Base-by-base conservation (phyloP, 2,797 vertebrate species). In the Merluccius polli region DNA sequence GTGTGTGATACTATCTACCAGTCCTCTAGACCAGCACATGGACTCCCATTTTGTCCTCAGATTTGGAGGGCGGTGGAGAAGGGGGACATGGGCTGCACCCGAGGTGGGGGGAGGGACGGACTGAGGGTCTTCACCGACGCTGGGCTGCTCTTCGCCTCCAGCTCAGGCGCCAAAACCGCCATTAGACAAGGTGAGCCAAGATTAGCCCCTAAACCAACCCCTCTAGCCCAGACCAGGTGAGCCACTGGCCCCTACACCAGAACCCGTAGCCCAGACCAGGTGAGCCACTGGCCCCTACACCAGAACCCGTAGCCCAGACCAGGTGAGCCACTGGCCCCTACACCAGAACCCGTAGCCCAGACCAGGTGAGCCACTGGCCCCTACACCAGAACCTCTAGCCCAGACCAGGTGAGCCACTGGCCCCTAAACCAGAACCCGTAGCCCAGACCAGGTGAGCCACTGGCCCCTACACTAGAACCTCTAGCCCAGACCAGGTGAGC, bases 41-140 rank as follows among this genome's bases (percentile, higher is more conserved):
- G n/a, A 27, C 59, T 27, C 10, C 4, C 16, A 33, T 7, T 75
- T 24, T 72, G 30, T 33, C 68, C 29, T 48, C 71, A 96, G 95
- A 84, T 96, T 9, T 96, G 95, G 95, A 86, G 91, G 0, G 72
- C 79, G 1, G 92, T 96, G 78, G 93, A 94, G 77, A 77, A 89
- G 0, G 72, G 89, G 1, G 94, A 95, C 86, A 84, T 93, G 1
- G 94, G 93, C 79, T 96, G 95, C 83, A 92, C 93, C 0, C 77
- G 76, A 0, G 94, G 94, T 0, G 92, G 94, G 31, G 95, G 93
- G 2, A 73, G 0, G 15, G 71, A 90, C 21, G 89, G 86, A 18
- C 38, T 0, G 16, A 69, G 68, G 0, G 91, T 94, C 38, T 93
- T 96, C 84, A 81, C 77, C 10, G 90, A 94, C 0, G 94, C 95